Conservation (phyloP, 2,113 vertebrate genomes). For the Engraulis encrasicolus region DNA sequence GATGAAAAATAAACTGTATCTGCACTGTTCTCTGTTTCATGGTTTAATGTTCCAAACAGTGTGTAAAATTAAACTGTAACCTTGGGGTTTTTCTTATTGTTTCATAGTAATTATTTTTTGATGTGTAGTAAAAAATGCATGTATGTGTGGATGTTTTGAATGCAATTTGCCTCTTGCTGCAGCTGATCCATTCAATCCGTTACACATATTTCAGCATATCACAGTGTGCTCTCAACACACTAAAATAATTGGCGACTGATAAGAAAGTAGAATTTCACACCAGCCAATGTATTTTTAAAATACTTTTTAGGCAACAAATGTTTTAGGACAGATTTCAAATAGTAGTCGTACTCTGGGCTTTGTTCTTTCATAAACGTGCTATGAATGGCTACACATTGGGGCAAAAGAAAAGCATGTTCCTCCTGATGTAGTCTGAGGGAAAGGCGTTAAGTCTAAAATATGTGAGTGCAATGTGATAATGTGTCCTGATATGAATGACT, state of each 20-base stretch:
- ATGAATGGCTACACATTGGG: background rate
- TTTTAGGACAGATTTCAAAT: background rate
- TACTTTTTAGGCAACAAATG: background rate
- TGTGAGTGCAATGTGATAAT: slow-evolving; percentile 10
- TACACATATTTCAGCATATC: background rate
- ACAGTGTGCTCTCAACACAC: background rate
- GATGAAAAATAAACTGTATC: background rate
- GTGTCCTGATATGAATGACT: slow-evolving; percentile 19
- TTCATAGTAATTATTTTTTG: background rate
- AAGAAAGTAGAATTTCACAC: background rate
- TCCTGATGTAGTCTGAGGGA: too few species aligned
- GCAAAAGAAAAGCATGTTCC: background rate
- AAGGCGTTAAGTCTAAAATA: background rate
- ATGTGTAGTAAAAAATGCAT: background rate
- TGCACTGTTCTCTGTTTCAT: background rate
- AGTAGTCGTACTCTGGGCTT: background rate
- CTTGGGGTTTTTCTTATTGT: background rate
- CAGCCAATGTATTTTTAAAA: background rate
- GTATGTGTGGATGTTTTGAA: background rate
- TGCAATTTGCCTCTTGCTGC: background rate
- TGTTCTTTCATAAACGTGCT: background rate
- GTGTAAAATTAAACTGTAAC: background rate
- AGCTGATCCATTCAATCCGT: background rate
- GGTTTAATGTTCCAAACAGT: background rate
- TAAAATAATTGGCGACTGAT: background rate